Base-by-base conservation (phyloP, 35 echinoderm and acorn worm species). In the Chiridota heheva region DNA sequence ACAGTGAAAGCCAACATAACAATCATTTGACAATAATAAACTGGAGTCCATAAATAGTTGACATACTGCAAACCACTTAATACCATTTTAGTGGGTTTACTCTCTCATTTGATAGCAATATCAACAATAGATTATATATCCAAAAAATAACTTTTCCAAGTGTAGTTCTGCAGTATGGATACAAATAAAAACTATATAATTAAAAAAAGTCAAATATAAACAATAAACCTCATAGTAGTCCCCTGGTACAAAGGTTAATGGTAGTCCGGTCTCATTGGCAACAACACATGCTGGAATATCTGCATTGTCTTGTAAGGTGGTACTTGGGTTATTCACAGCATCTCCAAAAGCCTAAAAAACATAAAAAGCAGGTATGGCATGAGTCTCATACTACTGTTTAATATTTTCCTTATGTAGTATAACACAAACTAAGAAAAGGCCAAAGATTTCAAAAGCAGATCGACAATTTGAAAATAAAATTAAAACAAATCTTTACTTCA, bases 201-300 rank as follows among this genome's bases (percentile, higher is more conserved):
- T 51, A 51, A 12, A 8, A 8, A 51, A n/a, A 51, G n/a, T n/a
- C 47, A 51, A n/a, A n/a, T 51, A n/a, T n/a, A n/a, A n/a, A n/a
- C n/a, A 26, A 72, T 76, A 55, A 55, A 96, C 92, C 76, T 90
- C 68, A 61, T 90, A 96, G 77, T 96, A 96, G 24, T 58, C 77
- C 74, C 92, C 92, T 47, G 92, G 87, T 66, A 44, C 82, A 26
- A 96, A 42, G 31, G 55, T 69, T 10, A 96, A 24, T 15, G 88
- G 35, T 46, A 96, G 58, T 3, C 92, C 87, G 42, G 78, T 85
- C 42, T 81, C 55, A 77, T 96, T 90, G 77, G 60, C 83, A 0
- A 90, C 69, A 49, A 82, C 82, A 42, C 87, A 90, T 28, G 87
- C 92, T 69, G 87, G 87, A 36, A 86, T 81, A 20, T 82, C 83